These are phyloP conservation scores for Hydrochoerus hydrochaeris DNA, from an alignment of 2,113 vertebrate species.

Conservation along the genomic window DNA sequence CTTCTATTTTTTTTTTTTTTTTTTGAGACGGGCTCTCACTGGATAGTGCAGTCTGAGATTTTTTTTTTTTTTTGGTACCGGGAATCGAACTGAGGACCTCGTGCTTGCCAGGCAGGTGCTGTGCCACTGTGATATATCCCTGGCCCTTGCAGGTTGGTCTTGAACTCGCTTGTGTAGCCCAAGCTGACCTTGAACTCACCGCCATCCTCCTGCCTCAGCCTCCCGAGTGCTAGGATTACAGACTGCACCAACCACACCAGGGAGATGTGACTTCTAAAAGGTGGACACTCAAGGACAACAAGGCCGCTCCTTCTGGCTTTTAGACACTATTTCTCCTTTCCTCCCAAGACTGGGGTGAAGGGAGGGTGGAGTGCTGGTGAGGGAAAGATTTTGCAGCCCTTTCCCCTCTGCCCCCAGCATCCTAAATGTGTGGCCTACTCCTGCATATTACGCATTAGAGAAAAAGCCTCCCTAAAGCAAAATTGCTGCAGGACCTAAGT, in stretches of 20 bases:
- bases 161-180: too few relatives aligned
- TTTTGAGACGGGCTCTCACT: background rate
- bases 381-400: background rate
- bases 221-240: background rate
- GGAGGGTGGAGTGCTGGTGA: background rate
- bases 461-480: slow-evolving; percentile 78
- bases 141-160: too few relatives aligned
- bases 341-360: background rate
- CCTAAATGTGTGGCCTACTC: background rate
- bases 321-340: background rate
- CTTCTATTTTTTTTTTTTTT: background rate
- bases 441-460: slow-evolving; percentile 85
- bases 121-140: too few relatives aligned
- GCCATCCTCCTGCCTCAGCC: background rate
- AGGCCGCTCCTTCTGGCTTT: background rate
- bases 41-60: background rate
- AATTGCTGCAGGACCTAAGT: slow-evolving; percentile 67
- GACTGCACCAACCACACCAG: background rate
- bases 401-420: background rate
- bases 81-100: too few relatives aligned
- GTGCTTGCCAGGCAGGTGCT: too few relatives aligned
- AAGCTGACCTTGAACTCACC: background rate
- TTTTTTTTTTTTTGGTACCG: too few relatives aligned
- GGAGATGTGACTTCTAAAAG: background rate
- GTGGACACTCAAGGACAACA: background rate